Evolutionary conservation across 35 echinoderm and acorn worm genomes (phyloP), one percentile per base, ranked within the genome.

Genomic region (Antedon bifida): DNA sequence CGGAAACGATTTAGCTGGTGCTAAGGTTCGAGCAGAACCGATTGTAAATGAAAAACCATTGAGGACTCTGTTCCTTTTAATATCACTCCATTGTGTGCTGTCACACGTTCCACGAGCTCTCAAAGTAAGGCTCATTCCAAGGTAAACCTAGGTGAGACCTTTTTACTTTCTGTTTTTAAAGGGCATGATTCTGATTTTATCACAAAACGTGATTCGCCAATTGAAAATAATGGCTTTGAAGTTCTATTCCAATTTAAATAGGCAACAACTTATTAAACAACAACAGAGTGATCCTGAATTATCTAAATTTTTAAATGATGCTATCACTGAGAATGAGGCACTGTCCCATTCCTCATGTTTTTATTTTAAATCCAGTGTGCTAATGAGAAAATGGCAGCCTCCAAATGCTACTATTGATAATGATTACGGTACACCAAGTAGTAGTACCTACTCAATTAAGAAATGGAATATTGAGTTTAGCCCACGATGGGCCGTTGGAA

Each of bases 371-470:
- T n/a, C 29, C 14, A 83, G 78, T 34, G 44, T 91, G 17, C 44
- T 92, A 1, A 92, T 89, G 91, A 85, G 83, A 78, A 92, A 92
- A 78, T 86, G 86, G 86, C 33, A 83, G 19, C 79, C 86, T 44
- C 29, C 75, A 42, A 74, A n/a, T n/a, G n/a, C 55, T 36, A 30
- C 86, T 11, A 30, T 77, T 17, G 36, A 82, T 44, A 77, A 88
- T n/a, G 78, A 78, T 28, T 88, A 64, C 35, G 44, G 28, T 73
- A 33, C 74, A 91, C 35, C 89, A 91, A 34, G 39, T 88, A 19
- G 81, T 88, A 10, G 87, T 83, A 30, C 87, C 87, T 11, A 88
- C 31, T 26, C 13, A 10, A 0, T 88, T 74, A 32, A 0, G 81
- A 36, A 77, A 17, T 35, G 30, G 83, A 44, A 89, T 89, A 39